Base-by-base conservation (phyloP, 2,888 invertebrate species). In the Euphydryas editha region DNA sequence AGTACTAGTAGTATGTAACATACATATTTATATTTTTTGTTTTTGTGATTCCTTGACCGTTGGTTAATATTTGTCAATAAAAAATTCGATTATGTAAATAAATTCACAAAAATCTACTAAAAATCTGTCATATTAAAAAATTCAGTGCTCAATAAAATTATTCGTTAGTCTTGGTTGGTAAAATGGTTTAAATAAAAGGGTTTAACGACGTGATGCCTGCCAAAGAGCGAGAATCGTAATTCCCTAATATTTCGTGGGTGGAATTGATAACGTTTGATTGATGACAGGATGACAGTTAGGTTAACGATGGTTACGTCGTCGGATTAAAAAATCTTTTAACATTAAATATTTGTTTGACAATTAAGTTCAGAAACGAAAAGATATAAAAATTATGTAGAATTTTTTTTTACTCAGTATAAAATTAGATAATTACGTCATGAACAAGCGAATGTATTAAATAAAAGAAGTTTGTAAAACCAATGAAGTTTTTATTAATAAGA, bases 241-340 rank as follows among this genome's bases (percentile, higher is more conserved):
- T 90, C 87, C 82, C 82, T 84, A 82, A 87, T 87, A 87, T 86
- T 86, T 87, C 74, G 81, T 79, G 82, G 83, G 77, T 82, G 79
- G 82, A 80, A 83, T 86, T 86, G 90, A 88, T 90, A 88, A 86
- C 85, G 83, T 78, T 82, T 89, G 90, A 90, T 90, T 88, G 88
- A 90, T 90, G 88, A 61, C 59, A 36, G 60, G 20, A 30, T 30
- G 61, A 46, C 47, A 47, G 24, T 17, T 30, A 36, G 24, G 47
- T 42, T 59, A 61, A 54, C 24, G 47, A 42, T 18, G 17, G 39
- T 17, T 20, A 13, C 15, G 47, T 47, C 20, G 47, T 49, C 37
- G 6, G n/a, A 21, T n/a, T 21, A 21, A 65, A 56, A 39, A 57
- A 18, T 60, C 39, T 56, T 57, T n/a, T 5, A 44, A 15, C 10